A percentile compares a stretch with the other conserved stretches of the same genome.
phyloP scores from a whole-genome alignment of 1,140 invertebrate genomes.

The Neoseiulus cucumeris region DNA sequence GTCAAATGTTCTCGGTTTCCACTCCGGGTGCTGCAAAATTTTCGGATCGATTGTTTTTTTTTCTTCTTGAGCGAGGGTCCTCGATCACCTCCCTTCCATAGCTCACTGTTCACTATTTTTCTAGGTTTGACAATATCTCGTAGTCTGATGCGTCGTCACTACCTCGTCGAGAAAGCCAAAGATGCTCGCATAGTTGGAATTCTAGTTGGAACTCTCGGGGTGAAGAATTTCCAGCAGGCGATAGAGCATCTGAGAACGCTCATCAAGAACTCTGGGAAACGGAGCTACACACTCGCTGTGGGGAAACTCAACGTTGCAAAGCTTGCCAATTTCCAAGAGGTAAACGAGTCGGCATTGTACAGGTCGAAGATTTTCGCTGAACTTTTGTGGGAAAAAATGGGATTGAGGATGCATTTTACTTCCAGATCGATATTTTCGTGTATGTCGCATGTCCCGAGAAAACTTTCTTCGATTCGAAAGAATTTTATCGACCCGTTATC shows the following conservation, averaged over 20 bases:
- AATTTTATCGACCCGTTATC: constrained; percentile 69
- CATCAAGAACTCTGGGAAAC: constrained; percentile 51
- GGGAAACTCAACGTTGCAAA: constrained; percentile 80
- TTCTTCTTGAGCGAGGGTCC: too few species aligned
- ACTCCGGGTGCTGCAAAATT: too few species aligned
- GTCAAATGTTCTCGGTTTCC: too few species aligned
- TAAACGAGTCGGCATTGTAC: constrained; percentile 21
- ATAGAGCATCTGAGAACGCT: constrained; percentile 51
- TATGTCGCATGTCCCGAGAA: constrained; percentile 74
- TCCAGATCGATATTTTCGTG: constrained; percentile 61
- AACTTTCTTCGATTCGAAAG: constrained; percentile 51
- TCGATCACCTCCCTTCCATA: too few species aligned
- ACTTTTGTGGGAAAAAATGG: not conserved
- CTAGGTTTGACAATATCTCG: constrained; percentile 1
- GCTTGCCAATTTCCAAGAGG: constrained; percentile 75
- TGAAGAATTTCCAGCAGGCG: constrained; percentile 52
- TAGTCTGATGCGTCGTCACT: constrained; percentile 50
- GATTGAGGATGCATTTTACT: too few species aligned
- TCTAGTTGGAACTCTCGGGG: constrained; percentile 63
- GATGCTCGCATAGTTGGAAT: constrained; percentile 69
- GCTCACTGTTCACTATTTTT: not conserved
- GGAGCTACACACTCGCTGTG: constrained; percentile 69
- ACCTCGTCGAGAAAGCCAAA: constrained; percentile 63
- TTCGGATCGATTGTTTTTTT: too few species aligned
- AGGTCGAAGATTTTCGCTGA: not conserved